Evolutionary conservation across 1,140 invertebrate species (phyloP), one percentile per base, ranked within the genome.

Genomic region (Delia radicum): DNA sequence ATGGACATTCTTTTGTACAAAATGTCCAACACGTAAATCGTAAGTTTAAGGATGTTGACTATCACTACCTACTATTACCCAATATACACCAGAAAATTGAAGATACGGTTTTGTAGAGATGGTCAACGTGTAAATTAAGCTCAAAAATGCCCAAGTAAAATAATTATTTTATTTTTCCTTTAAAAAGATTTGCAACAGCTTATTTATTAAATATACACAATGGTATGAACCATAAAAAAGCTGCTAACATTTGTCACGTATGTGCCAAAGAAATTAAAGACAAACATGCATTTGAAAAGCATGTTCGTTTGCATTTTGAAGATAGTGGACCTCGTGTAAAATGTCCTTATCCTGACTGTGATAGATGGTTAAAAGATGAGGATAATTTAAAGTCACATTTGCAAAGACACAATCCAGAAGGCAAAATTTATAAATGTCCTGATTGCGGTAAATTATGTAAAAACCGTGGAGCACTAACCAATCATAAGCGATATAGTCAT

Each of bases 251-350:
- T 2, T 85, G 83, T 26, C 83, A 85, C 79, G 83, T 85, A 8
- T 85, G 83, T 33, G 83, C 82, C 7, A 85, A 85, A 55, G 81
- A 80, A 21, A 85, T 85, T 29, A 80, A 82, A 62, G 83, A 82
- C 29, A 85, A 85, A 63, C 77, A 80, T 27, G 79, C 82, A 15
- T 85, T 85, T 55, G 83, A 85, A 46, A 85, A 85, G 55, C 83
- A 85, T 74, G 82, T 85, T n/a, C 83, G 83, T 13, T 76, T 83
- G 71, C 83, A 85, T 67, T 84, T 85, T n/a, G 83, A 85, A 77
- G 83, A 85, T 27, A 83, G 82, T 55, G 83, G 82, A 1, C 83
- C 82, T 0, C 81, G 81, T n/a, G 82, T 83, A 21, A 85, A 85
- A 75, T 85, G 82, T 72, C 83, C 83, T 1, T 80, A 81, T 18